Conservation (phyloP, 2,888 invertebrate genomes). For the Eristalinus sepulchralis region DNA sequence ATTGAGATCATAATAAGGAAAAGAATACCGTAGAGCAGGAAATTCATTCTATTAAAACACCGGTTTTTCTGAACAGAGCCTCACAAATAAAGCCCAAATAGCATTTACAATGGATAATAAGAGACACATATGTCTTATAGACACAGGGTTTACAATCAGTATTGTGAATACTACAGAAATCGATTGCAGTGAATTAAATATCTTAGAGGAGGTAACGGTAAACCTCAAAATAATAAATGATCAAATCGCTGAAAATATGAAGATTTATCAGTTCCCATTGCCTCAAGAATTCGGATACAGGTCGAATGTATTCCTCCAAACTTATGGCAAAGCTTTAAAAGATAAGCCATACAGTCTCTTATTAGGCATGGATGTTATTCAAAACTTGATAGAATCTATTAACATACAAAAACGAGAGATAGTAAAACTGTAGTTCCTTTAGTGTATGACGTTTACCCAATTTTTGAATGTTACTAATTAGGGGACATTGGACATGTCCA, state of each 20-base stretch:
- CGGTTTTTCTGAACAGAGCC: neutral
- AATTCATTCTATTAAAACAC: conserved; percentile 1
- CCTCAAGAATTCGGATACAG: conserved; percentile 9
- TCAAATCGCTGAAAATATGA: conserved; percentile 11
- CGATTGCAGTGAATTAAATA: conserved; percentile 13
- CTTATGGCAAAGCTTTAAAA: neutral
- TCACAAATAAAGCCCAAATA: neutral
- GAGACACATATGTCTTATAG: neutral
- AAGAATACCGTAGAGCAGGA: neutral
- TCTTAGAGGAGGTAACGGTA: conserved; percentile 5
- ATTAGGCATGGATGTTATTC: neutral
- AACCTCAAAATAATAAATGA: conserved; percentile 3
- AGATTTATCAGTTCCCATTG: conserved; percentile 15
- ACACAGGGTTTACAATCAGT: conserved; percentile 12
- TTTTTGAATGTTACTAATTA: neutral
- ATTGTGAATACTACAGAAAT: neutral
- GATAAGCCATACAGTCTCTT: neutral
- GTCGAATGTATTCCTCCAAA: neutral
- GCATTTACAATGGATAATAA: neutral
- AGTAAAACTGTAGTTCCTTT: neutral
- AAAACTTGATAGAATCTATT: neutral
- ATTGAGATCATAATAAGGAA: neutral
- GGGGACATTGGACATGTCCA: neutral
- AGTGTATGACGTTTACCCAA: neutral
- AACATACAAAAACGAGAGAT: neutral